Evolutionary conservation across 2,888 invertebrate species (phyloP).

Genomic region (Torymus aiolomorphi): DNA sequence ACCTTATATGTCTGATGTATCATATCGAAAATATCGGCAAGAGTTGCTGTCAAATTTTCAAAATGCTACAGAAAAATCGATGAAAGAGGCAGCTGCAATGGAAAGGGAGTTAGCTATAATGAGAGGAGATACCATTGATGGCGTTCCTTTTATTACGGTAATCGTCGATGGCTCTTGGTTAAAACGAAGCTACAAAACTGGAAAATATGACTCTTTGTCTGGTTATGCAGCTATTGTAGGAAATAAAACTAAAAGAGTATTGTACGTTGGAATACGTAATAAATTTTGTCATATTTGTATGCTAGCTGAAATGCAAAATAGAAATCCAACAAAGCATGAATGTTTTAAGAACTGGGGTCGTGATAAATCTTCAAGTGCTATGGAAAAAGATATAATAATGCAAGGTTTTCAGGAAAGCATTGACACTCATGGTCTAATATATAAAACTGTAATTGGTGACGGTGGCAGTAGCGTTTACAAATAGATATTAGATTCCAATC

Average conservation of each 20-base stretch:
- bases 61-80: slow-evolving; percentile 22
- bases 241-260: slow-evolving; percentile 57
- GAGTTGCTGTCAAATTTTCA: slow-evolving; percentile 27
- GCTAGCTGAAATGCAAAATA: slow-evolving; percentile 46
- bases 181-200: slow-evolving; percentile 51
- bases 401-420: slow-evolving; percentile 46
- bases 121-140: too few relatives aligned
- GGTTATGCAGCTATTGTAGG: slow-evolving; percentile 54
- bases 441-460: slow-evolving; percentile 46
- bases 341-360: too few relatives aligned
- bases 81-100: slow-evolving; percentile 52
- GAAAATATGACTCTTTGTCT: too few relatives aligned
- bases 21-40: slow-evolving; percentile 12
- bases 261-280: slow-evolving; percentile 62
- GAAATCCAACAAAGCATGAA: slow-evolving; percentile 51
- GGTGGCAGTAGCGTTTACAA: slow-evolving; percentile 52
- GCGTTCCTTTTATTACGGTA: slow-evolving; percentile 52
- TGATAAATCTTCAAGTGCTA: slow-evolving; percentile 65
- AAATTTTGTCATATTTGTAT: slow-evolving; percentile 63
- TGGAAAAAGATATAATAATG: slow-evolving; percentile 52
- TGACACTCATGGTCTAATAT: slow-evolving; percentile 42
- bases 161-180: slow-evolving; percentile 54
- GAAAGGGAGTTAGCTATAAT: too few relatives aligned
- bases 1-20: slow-evolving; percentile 47
- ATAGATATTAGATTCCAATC: slow-evolving; percentile 29